phyloP scores from a whole-genome alignment of 2,888 invertebrate genomes.

The Noctuana brunneofusca region DNA sequence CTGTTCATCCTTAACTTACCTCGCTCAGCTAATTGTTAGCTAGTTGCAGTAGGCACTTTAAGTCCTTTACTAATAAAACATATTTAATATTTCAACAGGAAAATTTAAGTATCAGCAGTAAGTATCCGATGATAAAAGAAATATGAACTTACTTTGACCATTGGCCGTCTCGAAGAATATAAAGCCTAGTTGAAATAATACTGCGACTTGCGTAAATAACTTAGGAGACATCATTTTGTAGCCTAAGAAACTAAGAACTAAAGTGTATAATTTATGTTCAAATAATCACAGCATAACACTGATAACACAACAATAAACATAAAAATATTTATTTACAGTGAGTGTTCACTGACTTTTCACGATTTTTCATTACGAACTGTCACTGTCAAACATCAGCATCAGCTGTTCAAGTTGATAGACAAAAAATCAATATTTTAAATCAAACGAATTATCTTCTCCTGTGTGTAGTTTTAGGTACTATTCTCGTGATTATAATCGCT shows the following conservation, averaged over 20 bases:
- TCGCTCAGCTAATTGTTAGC: too few species aligned
- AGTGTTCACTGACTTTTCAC: not conserved
- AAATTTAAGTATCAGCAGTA: too few species aligned
- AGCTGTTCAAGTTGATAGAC: slow-evolving; percentile 49
- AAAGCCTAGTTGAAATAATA: slow-evolving; percentile 1
- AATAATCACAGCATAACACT: not conserved
- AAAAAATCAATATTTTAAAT: slow-evolving; percentile 1
- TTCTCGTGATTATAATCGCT: too few species aligned
- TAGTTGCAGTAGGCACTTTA: too few species aligned
- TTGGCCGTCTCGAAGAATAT: slow-evolving; percentile 13
- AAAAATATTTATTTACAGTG: not conserved
- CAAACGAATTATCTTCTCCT: too few species aligned
- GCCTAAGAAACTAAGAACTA: not conserved
- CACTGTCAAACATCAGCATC: slow-evolving; percentile 46
- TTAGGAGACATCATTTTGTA: slow-evolving; percentile 2
- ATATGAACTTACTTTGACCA: slow-evolving; percentile 40
- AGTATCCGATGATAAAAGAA: too few species aligned
- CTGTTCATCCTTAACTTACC: too few species aligned
- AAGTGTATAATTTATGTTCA: not conserved
- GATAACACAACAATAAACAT: not conserved
- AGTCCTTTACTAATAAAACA: too few species aligned
- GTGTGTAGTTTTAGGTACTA: too few species aligned
- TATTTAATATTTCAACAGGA: too few species aligned
- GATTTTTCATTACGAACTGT: slow-evolving; percentile 3
- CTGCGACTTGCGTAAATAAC: not conserved